Base-by-base conservation (phyloP, 2,888 invertebrate species). In the Leptinotarsa juncta region DNA sequence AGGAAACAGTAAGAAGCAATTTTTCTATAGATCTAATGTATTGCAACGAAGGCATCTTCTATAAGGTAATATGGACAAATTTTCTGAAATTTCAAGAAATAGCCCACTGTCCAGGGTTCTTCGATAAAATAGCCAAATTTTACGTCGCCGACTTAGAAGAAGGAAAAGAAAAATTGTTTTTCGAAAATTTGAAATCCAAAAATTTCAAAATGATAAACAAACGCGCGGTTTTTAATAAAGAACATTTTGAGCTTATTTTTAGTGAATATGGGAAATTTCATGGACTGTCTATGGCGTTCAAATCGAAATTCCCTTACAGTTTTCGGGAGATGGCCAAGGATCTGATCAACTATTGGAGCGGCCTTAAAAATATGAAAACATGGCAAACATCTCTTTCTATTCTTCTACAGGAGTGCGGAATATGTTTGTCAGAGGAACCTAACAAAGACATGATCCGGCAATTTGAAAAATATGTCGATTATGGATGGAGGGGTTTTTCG, bases 231-330 rank as follows among this genome's bases (percentile, higher is more conserved):
- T 69, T 84, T 3, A 79, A 82, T 65, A 71, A 74, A 4, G 75
- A 81, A 26, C 82, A 82, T 66, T 67, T 78, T 3, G 69, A 70
- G 7, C 42, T 79, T 0, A 75, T 81, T 49, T 68, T 81, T 10
- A 73, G 78, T 23, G 75, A 76, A 42, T 78, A 82, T 23, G 83
- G 77, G 1, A 73, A 72, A 53, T 80, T 80, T 49, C 83, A 83
- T 65, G 80, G 80, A 12, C 50, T 80, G 20, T 81, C 81, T 1
- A 78, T 79, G 49, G 81, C 77, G 0, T 65, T 79, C 48, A 78
- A 76, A 67, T 71, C 79, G n/a, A 68, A 78, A 57, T 51, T 77
- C 42, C 72, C 74, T 12, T 71, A 72, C 76, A 73, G 48, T 57
- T 42, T 32, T 77, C 2, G 60, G 71, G 7, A 10, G 20, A 7